Evolutionary conservation across 2,113 vertebrate genomes (phyloP), one percentile per base, ranked within the genome.

Genomic region (Oryzias melastigma): DNA sequence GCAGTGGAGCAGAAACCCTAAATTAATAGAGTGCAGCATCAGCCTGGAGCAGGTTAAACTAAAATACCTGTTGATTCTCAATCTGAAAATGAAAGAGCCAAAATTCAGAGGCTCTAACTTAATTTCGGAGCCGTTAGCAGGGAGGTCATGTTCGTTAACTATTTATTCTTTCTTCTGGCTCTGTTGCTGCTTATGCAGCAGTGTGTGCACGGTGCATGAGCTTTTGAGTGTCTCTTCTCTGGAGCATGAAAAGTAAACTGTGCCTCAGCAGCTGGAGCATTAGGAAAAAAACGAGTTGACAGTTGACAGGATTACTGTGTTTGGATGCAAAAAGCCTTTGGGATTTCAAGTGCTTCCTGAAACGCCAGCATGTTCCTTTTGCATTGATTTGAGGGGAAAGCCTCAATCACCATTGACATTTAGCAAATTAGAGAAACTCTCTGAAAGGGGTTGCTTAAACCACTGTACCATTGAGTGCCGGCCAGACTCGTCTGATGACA

Each of bases 51-150:
- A 59, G 61, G 73, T 71, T 22, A 65, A 66, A 45, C 42, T 75
- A 66, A 82, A 83, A 69, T 69, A 87, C 75, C 67, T 82, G 74
- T 81, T 83, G 86, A 69, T 78, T 85, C 81, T 71, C 52, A 54
- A 65, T 48, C 47, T 63, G 54, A 43, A 68, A 69, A 82, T 73
- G 53, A 52, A 76, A 70, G n/a, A n/a, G 68, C 20, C 13, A 14
- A 48, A 67, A 56, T 80, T 67, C 55, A 48, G 52, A 60, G 52
- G 67, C 55, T 78, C 63, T 61, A 70, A 67, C 76, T 69, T 82
- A 25, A 77, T 77, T 81, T 77, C 44, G 65, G 64, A 49, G 55
- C 49, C 61, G 67, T 73, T 78, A 73, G 73, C 71, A 70, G 58
- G 0, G 58, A 79, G 73, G 66, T 70, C 40, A 48, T 63, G 35